phyloP scores from a whole-genome alignment of 2,113 vertebrate genomes.

The Apteryx owenii region DNA sequence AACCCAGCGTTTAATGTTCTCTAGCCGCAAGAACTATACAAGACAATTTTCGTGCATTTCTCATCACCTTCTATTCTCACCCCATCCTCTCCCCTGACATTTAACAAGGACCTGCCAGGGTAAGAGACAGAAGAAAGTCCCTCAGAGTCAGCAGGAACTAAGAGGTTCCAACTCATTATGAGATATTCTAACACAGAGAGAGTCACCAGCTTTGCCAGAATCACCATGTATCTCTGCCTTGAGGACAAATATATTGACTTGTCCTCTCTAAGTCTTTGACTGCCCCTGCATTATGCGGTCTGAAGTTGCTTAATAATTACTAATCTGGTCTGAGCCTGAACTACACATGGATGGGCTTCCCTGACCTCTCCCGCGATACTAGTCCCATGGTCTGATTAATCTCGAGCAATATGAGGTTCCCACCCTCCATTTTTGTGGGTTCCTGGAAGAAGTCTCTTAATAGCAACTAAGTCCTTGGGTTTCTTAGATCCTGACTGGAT shows the following conservation, averaged over 20 bases:
- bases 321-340: background rate
- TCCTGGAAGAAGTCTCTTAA: background rate
- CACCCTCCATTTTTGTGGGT: background rate
- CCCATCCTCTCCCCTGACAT: background rate
- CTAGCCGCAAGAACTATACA: background rate
- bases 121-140: background rate
- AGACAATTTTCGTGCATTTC: background rate
- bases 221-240: background rate
- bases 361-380: background rate
- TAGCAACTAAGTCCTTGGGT: background rate
- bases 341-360: background rate
- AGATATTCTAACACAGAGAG: background rate
- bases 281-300: background rate
- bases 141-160: background rate
- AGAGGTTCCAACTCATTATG: background rate
- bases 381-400: background rate
- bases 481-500: slow-evolving; percentile 23
- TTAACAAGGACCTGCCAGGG: background rate
- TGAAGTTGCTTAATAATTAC: background rate
- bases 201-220: background rate
- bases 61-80: background rate
- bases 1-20: background rate
- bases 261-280: background rate
- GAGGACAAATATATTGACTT: background rate
- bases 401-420: background rate